Evolutionary conservation across 2,797 vertebrate genomes (phyloP), one percentile per base, ranked within the genome.

Genomic region (Amblyopsis hoosieri): DNA sequence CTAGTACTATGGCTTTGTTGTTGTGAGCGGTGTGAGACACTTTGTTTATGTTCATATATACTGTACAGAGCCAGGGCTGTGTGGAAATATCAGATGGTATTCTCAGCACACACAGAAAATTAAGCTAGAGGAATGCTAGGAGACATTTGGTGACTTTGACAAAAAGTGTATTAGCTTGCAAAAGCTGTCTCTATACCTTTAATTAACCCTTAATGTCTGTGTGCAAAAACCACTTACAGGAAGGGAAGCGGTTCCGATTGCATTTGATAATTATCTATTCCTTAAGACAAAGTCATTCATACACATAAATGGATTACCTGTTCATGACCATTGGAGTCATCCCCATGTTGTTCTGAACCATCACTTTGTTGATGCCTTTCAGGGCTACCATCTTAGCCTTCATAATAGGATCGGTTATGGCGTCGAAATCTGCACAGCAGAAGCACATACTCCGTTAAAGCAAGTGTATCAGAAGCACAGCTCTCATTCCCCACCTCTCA

Each of bases 301-400:
- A 29, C n/a, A 37, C 9, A 54, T 60, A 3, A 1, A 59, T 10
- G n/a, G 64, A 89, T 82, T 92, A 99, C 97, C 96, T 97, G 93
- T 91, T 98, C 93, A 98, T 95, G 51, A 92, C 96, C 92, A 98
- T 94, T 5, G 94, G 94, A 1, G 94, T 85, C 93, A 99, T 96
- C 66, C 96, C 97, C 94, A 99, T 95, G 78, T 93, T 99, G 90
- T 93, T 99, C 72, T 99, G 97, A 23, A 97, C 97, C 98, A 99
- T 99, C 64, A 99, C 97, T 92, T 99, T 99, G 85, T 99, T 99
- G 87, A 99, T 99, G 68, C 98, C 98, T 89, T 99, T 99, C 17
- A 99, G 91, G 54, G 97, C 98, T 17, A 99, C 97, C 97, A 99
- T 99, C 92, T 99, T 99, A 69, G 98, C 98, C 88, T 99, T 99